Base-by-base conservation (phyloP, 2,797 vertebrate genomes). In the Pelodytes ibericus region DNA sequence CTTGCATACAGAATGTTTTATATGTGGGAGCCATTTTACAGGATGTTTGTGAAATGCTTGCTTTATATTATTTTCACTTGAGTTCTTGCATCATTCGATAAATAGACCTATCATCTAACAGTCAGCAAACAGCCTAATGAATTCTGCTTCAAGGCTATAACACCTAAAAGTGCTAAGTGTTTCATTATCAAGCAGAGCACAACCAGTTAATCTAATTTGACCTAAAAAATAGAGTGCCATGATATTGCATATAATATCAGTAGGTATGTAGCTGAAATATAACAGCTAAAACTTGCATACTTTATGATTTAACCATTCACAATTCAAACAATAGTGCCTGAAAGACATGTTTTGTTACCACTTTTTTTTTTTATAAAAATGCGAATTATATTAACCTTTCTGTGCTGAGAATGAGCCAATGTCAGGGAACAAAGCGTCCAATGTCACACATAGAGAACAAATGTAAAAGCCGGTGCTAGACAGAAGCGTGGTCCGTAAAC, bases 191-290 rank as follows among this genome's bases (percentile, higher is more conserved):
- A 36, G 44, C 57, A 30, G 30, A 44, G 36, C 44, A 33, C 53
- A 39, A 24, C 36, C 15, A 53, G 49, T 53, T 62, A 78, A 70
- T 72, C 33, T 67, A 74, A 58, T 59, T 49, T 49, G 16, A 53
- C 49, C 49, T n/a, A 6, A 30, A 10, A 58, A 53, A 53, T 53
- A 7, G n/a, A 9, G 24, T 20, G 49, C 49, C 20, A 24, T 2
- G 49, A 22, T 4, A 53, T 16, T 22, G 49, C 20, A 5, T 53
- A 53, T 16, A 24, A 53, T 53, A 15, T 49, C 44, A 49, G 18
- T 5, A 8, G n/a, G n/a, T 16, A 24, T 44, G n/a, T n/a, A n/a
- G n/a, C 18, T 44, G 41, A 44, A 16, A 44, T 9, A 53, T 22
- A 53, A 53, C n/a, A 22, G 20, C n/a, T 53, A 24, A 16, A 53